Base-by-base conservation (phyloP, 2,888 invertebrate genomes). In the Troides aeacus region DNA sequence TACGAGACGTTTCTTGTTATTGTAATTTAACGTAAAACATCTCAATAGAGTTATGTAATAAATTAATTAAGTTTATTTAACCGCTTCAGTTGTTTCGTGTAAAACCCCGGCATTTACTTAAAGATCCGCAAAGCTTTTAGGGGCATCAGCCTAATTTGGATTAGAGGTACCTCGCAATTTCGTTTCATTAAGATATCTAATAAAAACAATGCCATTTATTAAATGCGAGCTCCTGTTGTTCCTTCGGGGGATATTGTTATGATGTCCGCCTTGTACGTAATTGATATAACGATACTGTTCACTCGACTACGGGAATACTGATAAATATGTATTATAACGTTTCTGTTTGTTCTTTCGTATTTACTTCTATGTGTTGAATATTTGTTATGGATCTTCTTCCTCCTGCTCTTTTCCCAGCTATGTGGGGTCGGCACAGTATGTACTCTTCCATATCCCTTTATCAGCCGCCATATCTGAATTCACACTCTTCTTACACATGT, bases 71-170 rank as follows among this genome's bases (percentile, higher is more conserved):
- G 5, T 15, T 15, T 15, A 17, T 50, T 5, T 50, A 15, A 50
- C 30, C 4, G 15, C 50, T 50, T 17, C 17, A 50, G 50, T 18
- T 15, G 15, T 50, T 50, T 50, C 0, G 50, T 68, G 72, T 71
- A 64, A 67, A 66, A 71, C 69, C 56, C 18, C 69, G 64, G 63
- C 66, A 63, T 63, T 71, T 68, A 62, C 70, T 15, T n/a, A 68
- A 62, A 71, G 17, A 68, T 69, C 68, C 36, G 62, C 72, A 59
- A 72, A 63, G 74, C 74, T 74, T 74, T 72, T 67, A 65, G 70
- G 69, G 60, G 71, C 72, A 72, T 71, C 73, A 75, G 72, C 73
- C 75, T 73, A 75, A 75, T 74, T 74, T 72, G 64, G 59, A 57
- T 66, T 73, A 72, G 72, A 73, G 67, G 72, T 66, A 66, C 71